These are phyloP conservation scores for Diorhabda elongata DNA, from an alignment of 1,140 invertebrate species.

Conservation along the genomic window DNA sequence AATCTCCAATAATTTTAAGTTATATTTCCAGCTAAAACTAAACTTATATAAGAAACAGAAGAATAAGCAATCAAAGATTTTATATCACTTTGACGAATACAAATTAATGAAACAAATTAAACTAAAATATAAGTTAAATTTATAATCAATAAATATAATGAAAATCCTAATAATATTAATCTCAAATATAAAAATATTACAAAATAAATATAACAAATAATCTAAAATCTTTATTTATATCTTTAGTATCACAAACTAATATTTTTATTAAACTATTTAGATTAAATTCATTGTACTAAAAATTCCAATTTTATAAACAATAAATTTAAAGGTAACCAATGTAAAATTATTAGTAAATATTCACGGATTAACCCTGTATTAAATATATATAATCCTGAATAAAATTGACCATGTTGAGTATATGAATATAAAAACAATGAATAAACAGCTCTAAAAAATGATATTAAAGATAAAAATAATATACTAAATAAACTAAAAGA, in stretches of 20 bases:
- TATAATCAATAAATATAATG: slow-evolving; percentile 49
- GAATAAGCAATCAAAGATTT: too few relatives aligned
- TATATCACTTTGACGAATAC: too few relatives aligned
- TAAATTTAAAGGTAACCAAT: slow-evolving; percentile 57
- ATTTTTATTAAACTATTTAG: slow-evolving; percentile 61
- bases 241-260: slow-evolving; percentile 42
- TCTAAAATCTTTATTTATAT: slow-evolving; percentile 48
- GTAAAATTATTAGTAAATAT: slow-evolving; percentile 57
- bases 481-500: slow-evolving; percentile 48
- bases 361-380: slow-evolving; percentile 48
- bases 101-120: too few relatives aligned
- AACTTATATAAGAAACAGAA: too few relatives aligned
- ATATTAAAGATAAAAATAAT: slow-evolving; percentile 51
- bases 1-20: too few relatives aligned
- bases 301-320: too few relatives aligned
- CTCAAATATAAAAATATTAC: slow-evolving; percentile 45
- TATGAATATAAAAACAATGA: slow-evolving; percentile 53
- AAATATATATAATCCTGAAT: slow-evolving; percentile 47
- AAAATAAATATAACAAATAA: slow-evolving; percentile 60
- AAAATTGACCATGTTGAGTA: slow-evolving; percentile 54
- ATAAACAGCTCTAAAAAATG: slow-evolving; percentile 50
- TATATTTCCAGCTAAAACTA: too few relatives aligned
- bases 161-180: slow-evolving; percentile 45
- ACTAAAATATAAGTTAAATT: slow-evolving; percentile 50
- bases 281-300: slow-evolving; percentile 27